Percentiles rank a stretch among this genome's conserved stretches.
Evolutionary conservation across 2,797 vertebrate genomes (phyloP).

Genomic region (Iguana delicatissima): DNA sequence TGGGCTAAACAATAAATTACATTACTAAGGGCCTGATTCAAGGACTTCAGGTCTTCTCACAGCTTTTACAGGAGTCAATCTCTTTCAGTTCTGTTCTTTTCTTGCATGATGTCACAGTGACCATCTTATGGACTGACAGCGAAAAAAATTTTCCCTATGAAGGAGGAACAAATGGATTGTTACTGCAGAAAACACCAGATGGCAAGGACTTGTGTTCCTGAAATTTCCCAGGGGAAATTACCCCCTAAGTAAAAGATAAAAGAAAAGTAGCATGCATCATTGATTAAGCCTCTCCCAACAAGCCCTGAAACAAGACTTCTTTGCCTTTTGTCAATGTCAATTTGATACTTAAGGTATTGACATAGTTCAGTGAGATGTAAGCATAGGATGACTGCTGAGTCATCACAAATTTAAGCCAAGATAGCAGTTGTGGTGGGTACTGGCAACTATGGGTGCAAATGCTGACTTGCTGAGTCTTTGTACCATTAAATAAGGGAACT

Average conservation of each 20-base stretch:
- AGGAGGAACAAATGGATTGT: neutral
- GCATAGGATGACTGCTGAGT: neutral
- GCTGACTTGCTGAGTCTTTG: no score
- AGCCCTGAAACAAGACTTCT: neutral
- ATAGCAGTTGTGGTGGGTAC: no score
- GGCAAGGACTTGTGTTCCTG: neutral
- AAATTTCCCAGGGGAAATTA: slow-evolving; percentile 2
- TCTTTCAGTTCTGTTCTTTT: neutral
- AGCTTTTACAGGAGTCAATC: neutral
- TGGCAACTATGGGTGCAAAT: no score
- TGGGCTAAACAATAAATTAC: neutral
- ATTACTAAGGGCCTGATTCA: neutral
- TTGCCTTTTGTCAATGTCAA: neutral
- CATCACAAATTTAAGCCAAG: neutral
- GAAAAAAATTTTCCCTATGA: neutral
- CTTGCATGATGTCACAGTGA: neutral
- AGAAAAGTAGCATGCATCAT: neutral
- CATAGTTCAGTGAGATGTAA: neutral
- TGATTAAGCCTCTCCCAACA: neutral
- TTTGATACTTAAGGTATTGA: neutral
- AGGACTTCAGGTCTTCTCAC: neutral
- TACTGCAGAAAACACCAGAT: slow-evolving; percentile 12
- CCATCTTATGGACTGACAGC: neutral
- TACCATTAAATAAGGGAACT: no score
- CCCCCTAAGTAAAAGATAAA: neutral